Evolutionary conservation across 1,140 invertebrate species (phyloP).

Genomic region (Octopus bimaculoides): DNA sequence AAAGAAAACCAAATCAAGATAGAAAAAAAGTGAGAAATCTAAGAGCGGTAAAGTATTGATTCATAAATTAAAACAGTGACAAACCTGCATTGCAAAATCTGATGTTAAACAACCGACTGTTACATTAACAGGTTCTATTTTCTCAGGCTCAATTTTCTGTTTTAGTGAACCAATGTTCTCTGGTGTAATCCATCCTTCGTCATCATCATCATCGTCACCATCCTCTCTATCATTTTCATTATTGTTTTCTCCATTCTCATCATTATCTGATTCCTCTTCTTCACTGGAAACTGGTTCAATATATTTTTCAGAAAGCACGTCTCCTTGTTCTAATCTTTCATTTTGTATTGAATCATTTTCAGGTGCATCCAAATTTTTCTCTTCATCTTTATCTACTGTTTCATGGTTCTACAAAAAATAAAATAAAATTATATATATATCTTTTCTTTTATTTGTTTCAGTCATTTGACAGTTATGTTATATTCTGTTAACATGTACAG

Average conservation of each 20-base stretch:
- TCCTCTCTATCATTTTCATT: slow-evolving; percentile 37
- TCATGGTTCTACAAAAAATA: no score
- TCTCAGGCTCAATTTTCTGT: slow-evolving; percentile 66
- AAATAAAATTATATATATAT: no score
- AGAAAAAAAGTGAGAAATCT: no score
- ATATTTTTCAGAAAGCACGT: not conserved
- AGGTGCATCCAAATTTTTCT: no score
- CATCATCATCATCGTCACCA: slow-evolving; percentile 62
- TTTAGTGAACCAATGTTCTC: slow-evolving; percentile 75
- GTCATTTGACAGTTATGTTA: no score
- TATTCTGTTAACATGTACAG: no score
- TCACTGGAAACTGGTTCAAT: no score
- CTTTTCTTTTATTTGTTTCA: no score
- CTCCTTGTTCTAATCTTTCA: slow-evolving; percentile 2
- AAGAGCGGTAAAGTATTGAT: no score
- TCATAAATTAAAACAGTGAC: not conserved
- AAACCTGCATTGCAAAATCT: slow-evolving; percentile 90
- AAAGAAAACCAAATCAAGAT: no score
- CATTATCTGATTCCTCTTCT: not conserved
- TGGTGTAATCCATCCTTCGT: slow-evolving; percentile 88
- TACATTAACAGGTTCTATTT: slow-evolving; percentile 64
- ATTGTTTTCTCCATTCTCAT: slow-evolving; percentile 14
- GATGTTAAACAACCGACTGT: slow-evolving; percentile 89
- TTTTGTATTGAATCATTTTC: no score
- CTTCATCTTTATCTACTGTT: no score